Conservation (phyloP, 37 sponge, comb jelly and placozoan genomes). For the Lycopodina hypogea region DNA sequence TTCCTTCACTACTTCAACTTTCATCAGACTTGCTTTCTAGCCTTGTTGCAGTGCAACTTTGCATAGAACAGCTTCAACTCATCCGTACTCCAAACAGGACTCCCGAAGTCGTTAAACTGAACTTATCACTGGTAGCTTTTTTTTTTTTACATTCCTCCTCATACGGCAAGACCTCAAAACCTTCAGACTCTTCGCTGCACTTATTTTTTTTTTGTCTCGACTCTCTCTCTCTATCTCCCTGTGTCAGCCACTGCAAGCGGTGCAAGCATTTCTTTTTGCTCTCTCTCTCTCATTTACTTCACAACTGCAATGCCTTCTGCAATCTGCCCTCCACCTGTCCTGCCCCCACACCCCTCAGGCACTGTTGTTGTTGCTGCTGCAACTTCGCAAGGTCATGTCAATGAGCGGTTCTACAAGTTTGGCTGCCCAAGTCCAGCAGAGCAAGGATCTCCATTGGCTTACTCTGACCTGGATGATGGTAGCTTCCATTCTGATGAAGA, state of each 20-base stretch:
- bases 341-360: neutral
- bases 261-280: too few relatives aligned
- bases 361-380: neutral
- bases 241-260: too few relatives aligned
- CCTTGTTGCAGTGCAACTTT: constrained; percentile 29
- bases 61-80: neutral
- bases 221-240: too few relatives aligned
- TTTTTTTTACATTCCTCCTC: too few relatives aligned
- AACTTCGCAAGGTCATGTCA: neutral
- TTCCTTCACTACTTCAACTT: neutral
- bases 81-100: constrained; percentile 28
- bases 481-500: constrained; percentile 73
- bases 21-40: too few relatives aligned
- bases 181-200: too few relatives aligned
- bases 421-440: constrained; percentile 58
- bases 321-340: too few relatives aligned
- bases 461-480: constrained; percentile 58
- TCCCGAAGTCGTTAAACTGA: constrained; percentile 15
- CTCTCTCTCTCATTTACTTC: too few relatives aligned
- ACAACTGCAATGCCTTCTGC: too few relatives aligned
- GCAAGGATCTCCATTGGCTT: constrained; percentile 14
- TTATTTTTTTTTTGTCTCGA: too few relatives aligned
- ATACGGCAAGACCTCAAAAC: too few relatives aligned
- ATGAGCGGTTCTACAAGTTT: constrained; percentile 55
- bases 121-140: neutral